These are phyloP conservation scores for Puffinus mauretanicus DNA, from an alignment of 2,113 vertebrate genomes.

Conservation along the genomic window DNA sequence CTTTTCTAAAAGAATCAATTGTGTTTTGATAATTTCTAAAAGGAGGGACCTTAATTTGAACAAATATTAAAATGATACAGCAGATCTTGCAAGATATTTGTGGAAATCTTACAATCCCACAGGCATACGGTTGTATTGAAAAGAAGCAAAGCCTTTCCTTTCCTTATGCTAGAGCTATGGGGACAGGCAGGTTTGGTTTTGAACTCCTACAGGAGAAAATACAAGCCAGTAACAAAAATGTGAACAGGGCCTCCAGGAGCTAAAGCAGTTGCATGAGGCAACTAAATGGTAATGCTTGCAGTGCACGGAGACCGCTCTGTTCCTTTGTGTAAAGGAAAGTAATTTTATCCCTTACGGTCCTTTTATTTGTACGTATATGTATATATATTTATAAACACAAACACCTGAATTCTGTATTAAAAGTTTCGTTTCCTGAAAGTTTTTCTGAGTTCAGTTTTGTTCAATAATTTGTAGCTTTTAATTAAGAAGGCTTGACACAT, in stretches of 20 bases:
- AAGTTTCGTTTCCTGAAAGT: neutral
- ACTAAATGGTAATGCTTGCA: neutral
- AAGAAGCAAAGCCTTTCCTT: neutral
- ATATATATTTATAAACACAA: slow-evolving; percentile 49
- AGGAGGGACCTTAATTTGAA: neutral
- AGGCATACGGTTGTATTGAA: neutral
- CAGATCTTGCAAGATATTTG: neutral
- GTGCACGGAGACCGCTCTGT: neutral
- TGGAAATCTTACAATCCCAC: neutral
- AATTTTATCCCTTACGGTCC: neutral
- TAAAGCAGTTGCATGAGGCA: neutral
- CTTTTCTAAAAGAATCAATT: neutral
- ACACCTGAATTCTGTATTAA: neutral
- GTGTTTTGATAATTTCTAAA: neutral
- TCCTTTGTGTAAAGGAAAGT: slow-evolving; percentile 2
- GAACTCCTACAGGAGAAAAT: neutral
- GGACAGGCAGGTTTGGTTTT: neutral
- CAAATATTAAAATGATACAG: neutral
- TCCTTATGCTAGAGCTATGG: neutral
- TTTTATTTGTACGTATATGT: neutral
- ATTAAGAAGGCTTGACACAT: neutral
- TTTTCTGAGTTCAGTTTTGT: neutral
- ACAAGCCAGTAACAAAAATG: neutral
- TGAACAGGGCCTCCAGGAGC: neutral
- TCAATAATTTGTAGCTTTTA: slow-evolving; percentile 3